phyloP scores from a whole-genome alignment of 2,888 invertebrate genomes.

The Drosophila robusta region DNA sequence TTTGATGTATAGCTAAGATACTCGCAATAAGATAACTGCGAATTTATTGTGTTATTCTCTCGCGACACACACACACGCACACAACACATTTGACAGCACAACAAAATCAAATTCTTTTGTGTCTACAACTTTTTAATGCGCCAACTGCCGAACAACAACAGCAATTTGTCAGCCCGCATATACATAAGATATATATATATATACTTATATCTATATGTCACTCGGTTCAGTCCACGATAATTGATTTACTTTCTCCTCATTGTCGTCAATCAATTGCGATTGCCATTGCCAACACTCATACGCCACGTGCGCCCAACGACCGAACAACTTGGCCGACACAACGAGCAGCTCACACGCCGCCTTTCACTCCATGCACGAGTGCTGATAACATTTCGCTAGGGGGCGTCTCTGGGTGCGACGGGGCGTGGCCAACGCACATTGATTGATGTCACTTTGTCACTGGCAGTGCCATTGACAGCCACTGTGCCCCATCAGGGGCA shows the following conservation, averaged over 20 bases:
- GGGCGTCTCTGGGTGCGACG: constrained; percentile 1
- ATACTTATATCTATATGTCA: constrained; percentile 18
- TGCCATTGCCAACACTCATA: constrained; percentile 67
- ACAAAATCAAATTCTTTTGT: constrained; percentile 56
- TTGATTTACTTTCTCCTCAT: constrained; percentile 75
- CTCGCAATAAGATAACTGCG: constrained; percentile 35
- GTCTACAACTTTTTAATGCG: constrained; percentile 70
- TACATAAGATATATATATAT: neutral
- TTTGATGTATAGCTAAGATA: constrained; percentile 60
- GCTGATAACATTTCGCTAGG: constrained; percentile 63
- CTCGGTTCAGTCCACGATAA: constrained; percentile 60
- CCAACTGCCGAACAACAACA: constrained; percentile 55
- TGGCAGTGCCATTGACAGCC: constrained; percentile 44
- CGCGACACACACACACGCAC: constrained; percentile 2
- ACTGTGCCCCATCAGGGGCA: constrained; percentile 30
- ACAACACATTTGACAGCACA: constrained; percentile 22
- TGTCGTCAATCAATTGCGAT: constrained; percentile 79
- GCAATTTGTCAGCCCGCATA: constrained; percentile 66
- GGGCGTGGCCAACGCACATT: constrained; percentile 58
- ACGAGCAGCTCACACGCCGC: constrained; percentile 45
- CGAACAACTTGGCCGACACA: constrained; percentile 34
- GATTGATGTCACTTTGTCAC: constrained; percentile 76
- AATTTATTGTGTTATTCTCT: constrained; percentile 57
- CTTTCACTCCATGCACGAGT: constrained; percentile 51
- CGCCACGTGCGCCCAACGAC: constrained; percentile 64